Evolutionary conservation across 2,113 vertebrate species (phyloP), one percentile per base, ranked within the genome.

Genomic region (Brienomyrus brachyistius): DNA sequence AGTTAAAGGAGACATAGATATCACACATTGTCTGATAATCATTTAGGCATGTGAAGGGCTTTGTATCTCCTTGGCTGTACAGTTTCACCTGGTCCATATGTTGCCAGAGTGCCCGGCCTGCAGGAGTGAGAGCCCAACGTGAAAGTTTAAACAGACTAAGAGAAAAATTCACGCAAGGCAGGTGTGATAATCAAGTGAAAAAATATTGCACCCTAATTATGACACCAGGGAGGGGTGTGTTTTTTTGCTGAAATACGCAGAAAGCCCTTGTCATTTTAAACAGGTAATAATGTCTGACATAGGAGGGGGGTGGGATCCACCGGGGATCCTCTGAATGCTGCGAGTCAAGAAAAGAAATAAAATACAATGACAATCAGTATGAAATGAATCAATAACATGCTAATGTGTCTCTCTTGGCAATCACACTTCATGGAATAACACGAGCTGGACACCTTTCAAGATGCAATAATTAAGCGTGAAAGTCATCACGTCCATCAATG

Each of bases 181-280:
- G 96, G 96, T 96, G 95, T 96, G 96, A 96, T 95, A 96, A 96
- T 97, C 97, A 97, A 98, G 97, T 96, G 96, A 97, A 94, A 97
- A 97, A 98, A 98, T 97, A 97, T 97, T 96, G 97, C 97, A 97
- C 96, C 95, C 97, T 99, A 98, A 99, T 99, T 98, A 98, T 97
- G 97, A 97, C 97, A 97, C 95, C 94, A 96, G 96, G 97, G 97
- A 97, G 97, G 97, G 96, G 92, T 95, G 95, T 94, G 93, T 95
- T 96, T 94, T 97, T 95, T 94, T 96, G 96, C 95, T 96, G 96
- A 97, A 95, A 94, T 95, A 95, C 95, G 95, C 96, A 96, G 94
- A 96, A 97, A 92, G 92, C 93, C 93, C 93, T 90, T 94, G 94
- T 97, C 97, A 97, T 96, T 96, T 97, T 96, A 96, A 96, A 96